Conservation (phyloP, 2,113 vertebrate species). For the Vanacampus margaritifer region DNA sequence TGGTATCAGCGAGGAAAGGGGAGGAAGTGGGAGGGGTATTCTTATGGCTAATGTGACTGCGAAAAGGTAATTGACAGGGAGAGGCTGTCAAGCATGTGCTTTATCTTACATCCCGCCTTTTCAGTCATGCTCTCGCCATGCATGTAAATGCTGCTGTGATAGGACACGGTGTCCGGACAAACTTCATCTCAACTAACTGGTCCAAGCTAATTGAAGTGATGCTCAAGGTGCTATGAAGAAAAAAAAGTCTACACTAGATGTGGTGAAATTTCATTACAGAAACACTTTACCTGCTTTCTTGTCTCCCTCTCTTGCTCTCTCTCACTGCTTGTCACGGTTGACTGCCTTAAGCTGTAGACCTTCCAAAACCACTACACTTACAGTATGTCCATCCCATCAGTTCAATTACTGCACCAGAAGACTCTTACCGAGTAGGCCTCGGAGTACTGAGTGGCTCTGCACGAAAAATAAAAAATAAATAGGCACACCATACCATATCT, state of each 20-base stretch:
- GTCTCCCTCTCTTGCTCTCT: conserved; percentile 17
- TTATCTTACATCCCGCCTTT: conserved; percentile 30
- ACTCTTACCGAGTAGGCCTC: conserved; percentile 34
- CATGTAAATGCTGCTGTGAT: conserved; percentile 42
- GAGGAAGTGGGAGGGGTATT: conserved; percentile 6
- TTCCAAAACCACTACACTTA: conserved; percentile 30
- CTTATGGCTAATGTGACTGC: conserved; percentile 46
- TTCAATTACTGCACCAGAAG: conserved; percentile 48
- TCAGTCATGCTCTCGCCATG: conserved; percentile 23
- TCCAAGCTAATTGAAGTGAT: conserved; percentile 49
- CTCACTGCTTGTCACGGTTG: conserved; percentile 39
- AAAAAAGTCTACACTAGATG: background rate
- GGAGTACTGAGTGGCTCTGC: background rate
- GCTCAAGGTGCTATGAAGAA: conserved; percentile 27
- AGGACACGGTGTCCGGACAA: conserved; percentile 40
- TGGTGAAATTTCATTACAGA: conserved; percentile 38
- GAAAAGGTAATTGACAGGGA: conserved; percentile 56
- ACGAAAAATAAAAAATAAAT: no score
- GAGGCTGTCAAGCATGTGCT: conserved; percentile 39
- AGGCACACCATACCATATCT: background rate
- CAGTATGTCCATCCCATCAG: conserved; percentile 42
- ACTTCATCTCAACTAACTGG: conserved; percentile 40
- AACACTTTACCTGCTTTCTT: background rate
- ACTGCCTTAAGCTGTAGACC: conserved; percentile 36
- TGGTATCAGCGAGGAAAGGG: background rate